phyloP scores from a whole-genome alignment of 2,797 vertebrate genomes.

The Carapus acus region DNA sequence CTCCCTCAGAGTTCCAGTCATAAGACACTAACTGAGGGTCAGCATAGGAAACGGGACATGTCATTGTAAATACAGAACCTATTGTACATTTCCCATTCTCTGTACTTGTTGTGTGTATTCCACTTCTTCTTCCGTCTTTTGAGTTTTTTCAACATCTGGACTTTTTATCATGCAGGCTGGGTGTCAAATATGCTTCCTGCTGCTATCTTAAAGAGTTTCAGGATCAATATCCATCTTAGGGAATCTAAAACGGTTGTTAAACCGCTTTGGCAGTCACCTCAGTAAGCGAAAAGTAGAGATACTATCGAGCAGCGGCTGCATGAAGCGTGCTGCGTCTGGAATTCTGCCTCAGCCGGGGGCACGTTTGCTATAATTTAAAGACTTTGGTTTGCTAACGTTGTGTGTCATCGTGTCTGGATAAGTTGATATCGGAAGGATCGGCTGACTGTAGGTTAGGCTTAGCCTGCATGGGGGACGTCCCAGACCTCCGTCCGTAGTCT shows the following conservation, averaged over 20 bases:
- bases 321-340: slow-evolving; percentile 1
- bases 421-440: slow-evolving; percentile 25
- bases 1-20: background rate
- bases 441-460: slow-evolving; percentile 35
- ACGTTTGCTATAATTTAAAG: slow-evolving; percentile 14
- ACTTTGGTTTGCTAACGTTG: slow-evolving; percentile 32
- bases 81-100: slow-evolving; percentile 40
- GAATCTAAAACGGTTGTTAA: background rate
- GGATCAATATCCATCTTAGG: background rate
- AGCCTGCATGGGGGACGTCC: slow-evolving; percentile 39
- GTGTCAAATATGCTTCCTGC: slow-evolving; percentile 1
- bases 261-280: no score
- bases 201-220: background rate
- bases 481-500: slow-evolving; percentile 20
- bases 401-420: slow-evolving; percentile 34
- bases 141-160: slow-evolving; percentile 24
- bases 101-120: slow-evolving; percentile 16
- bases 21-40: background rate
- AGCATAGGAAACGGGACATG: background rate
- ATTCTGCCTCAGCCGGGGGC: slow-evolving; percentile 25
- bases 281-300: no score
- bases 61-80: slow-evolving; percentile 6
- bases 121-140: slow-evolving; percentile 23
- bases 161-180: slow-evolving; percentile 7
- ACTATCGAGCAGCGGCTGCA: slow-evolving; percentile 4